phyloP scores from a whole-genome alignment of 2,113 vertebrate genomes.

The Microcebus jonahi region DNA sequence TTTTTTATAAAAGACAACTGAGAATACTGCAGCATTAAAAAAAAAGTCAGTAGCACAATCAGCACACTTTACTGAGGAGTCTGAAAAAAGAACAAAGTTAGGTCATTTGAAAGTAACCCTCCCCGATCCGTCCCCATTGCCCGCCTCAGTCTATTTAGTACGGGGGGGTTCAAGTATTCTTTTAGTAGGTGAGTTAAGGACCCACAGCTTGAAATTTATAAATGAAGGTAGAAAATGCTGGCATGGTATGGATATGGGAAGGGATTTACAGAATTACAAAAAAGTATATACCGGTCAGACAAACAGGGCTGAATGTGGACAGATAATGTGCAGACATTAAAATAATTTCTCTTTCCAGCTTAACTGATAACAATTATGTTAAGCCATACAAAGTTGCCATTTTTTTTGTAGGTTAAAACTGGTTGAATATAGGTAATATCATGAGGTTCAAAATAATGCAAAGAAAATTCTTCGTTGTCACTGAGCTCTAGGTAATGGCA shows the following conservation, averaged over 20 bases:
- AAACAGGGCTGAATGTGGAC: background rate
- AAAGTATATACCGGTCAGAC: conserved; percentile 38
- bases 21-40: background rate
- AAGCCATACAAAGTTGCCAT: background rate
- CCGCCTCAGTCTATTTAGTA: conserved; percentile 56
- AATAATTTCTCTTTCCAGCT: background rate
- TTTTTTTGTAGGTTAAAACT: conserved; percentile 39
- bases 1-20: background rate
- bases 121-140: background rate
- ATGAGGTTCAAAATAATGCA: background rate
- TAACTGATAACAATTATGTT: background rate
- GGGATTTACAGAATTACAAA: conserved; percentile 68
- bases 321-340: background rate
- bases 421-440: background rate
- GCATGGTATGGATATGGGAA: background rate
- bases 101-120: conserved; percentile 29
- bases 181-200: conserved; percentile 58
- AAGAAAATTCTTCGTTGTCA: background rate
- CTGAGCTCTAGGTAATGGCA: background rate
- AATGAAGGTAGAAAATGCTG: conserved; percentile 58
- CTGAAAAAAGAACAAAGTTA: conserved; percentile 65
- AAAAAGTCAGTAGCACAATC: background rate
- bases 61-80: conserved; percentile 32
- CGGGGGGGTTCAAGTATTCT: background rate
- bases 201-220: conserved; percentile 5